Evolutionary conservation across 2,797 vertebrate genomes (phyloP).

Genomic region (Muscicapa striata): DNA sequence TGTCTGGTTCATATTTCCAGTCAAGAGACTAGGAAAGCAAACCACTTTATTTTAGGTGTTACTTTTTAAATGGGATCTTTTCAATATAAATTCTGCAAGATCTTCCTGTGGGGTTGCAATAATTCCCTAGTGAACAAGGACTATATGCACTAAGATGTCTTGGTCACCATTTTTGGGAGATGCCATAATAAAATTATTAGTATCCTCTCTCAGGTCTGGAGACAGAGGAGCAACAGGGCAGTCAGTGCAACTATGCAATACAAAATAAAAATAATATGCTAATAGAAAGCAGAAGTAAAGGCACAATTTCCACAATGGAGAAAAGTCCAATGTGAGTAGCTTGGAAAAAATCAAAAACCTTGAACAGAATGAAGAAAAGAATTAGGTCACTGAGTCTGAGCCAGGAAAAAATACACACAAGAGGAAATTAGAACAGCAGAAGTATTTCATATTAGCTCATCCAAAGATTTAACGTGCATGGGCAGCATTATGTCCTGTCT

Average conservation of each 20-base stretch:
- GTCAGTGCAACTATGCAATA: neutral
- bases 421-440: slow-evolving; percentile 73
- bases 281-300: slow-evolving; percentile 8
- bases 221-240: neutral
- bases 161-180: neutral
- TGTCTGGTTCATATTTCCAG: neutral
- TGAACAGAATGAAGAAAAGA: slow-evolving; percentile 59
- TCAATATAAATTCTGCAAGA: neutral
- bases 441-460: slow-evolving; percentile 73
- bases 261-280: neutral
- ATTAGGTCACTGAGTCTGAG: slow-evolving; percentile 75
- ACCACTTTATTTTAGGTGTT: neutral
- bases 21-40: neutral
- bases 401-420: slow-evolving; percentile 76
- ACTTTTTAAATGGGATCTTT: slow-evolving; percentile 3
- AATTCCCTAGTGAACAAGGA: neutral
- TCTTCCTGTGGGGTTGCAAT: neutral
- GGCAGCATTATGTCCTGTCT: slow-evolving; percentile 52
- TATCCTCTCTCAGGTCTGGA: neutral
- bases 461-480: slow-evolving; percentile 61
- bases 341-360: slow-evolving; percentile 68
- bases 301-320: slow-evolving; percentile 39
- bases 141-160: neutral
- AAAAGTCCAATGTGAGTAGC: slow-evolving; percentile 44
- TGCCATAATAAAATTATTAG: neutral